phyloP scores from a whole-genome alignment of 2,797 vertebrate genomes.

The Ispidina picta region DNA sequence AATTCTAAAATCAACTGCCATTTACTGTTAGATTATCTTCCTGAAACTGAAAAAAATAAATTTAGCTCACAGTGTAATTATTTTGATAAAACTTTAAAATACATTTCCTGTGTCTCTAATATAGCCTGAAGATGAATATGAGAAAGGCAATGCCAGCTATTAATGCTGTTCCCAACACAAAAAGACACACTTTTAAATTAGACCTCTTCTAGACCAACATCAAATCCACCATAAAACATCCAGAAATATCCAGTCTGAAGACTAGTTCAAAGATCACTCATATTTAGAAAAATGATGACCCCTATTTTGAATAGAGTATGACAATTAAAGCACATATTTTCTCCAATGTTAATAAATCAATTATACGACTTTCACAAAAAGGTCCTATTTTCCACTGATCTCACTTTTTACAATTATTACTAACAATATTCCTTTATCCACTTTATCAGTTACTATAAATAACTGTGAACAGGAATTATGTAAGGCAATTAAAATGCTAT shows the following conservation, averaged over 20 bases:
- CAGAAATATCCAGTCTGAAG: neutral
- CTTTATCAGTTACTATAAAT: neutral
- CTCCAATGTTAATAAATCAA: neutral
- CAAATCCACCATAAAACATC: neutral
- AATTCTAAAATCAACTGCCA: neutral
- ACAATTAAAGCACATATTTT: neutral
- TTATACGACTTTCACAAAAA: neutral
- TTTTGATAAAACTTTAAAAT: neutral
- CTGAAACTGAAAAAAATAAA: neutral
- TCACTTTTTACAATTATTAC: neutral
- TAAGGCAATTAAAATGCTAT: neutral
- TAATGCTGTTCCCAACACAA: neutral
- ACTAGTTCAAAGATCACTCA: neutral
- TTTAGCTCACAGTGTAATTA: neutral
- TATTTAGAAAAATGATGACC: neutral
- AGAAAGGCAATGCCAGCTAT: neutral
- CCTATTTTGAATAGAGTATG: neutral
- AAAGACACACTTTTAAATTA: neutral
- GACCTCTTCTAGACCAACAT: neutral
- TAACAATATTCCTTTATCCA: neutral
- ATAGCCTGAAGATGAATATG: neutral
- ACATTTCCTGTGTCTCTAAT: neutral
- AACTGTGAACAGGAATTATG: neutral
- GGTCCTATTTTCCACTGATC: neutral
- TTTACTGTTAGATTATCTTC: neutral